phyloP scores from a whole-genome alignment of 2,888 invertebrate genomes.

The Luffia ferchaultella region DNA sequence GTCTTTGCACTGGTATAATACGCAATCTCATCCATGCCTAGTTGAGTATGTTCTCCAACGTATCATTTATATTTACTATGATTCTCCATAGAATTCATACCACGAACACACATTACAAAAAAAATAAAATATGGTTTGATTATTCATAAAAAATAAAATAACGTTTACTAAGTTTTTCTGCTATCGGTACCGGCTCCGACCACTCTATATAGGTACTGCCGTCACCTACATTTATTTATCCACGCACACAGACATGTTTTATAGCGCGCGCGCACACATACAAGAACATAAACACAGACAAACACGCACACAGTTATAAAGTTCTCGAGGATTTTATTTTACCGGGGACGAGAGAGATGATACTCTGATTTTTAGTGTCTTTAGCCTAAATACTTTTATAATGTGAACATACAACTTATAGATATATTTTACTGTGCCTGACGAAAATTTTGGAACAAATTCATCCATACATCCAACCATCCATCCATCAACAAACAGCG shows the following conservation, averaged over 20 bases:
- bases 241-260: constrained; percentile 48
- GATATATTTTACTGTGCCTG: too few species aligned
- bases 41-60: too few species aligned
- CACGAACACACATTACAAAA: too few species aligned
- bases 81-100: too few species aligned
- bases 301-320: neutral
- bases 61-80: too few species aligned
- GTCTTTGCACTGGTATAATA: too few species aligned
- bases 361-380: constrained; percentile 32
- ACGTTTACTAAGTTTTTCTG: constrained; percentile 18
- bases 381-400: too few species aligned
- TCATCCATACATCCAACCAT: too few species aligned
- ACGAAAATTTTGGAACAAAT: too few species aligned
- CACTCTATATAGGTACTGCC: constrained; percentile 45
- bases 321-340: constrained; percentile 27
- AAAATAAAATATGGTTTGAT: neutral
- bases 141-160: neutral
- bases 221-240: constrained; percentile 61
- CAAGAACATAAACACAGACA: neutral
- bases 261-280: constrained; percentile 34
- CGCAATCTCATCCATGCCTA: too few species aligned
- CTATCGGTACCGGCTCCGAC: constrained; percentile 26
- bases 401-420: too few species aligned
- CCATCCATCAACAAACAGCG: too few species aligned
- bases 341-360: constrained; percentile 27